phyloP scores from a whole-genome alignment of 2,113 vertebrate genomes.

The Syngnathus floridae region DNA sequence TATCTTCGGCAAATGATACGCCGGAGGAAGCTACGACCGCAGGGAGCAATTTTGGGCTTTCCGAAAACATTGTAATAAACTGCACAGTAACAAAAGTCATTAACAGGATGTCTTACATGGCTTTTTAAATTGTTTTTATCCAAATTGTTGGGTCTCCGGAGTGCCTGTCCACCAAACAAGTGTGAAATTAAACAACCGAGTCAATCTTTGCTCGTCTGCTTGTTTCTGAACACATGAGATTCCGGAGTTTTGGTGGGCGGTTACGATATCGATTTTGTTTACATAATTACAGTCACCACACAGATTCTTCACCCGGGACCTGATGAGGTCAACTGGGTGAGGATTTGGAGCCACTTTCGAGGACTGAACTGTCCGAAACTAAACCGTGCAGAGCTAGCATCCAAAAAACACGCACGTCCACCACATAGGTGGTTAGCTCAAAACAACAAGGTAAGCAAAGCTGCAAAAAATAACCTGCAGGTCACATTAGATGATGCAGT shows the following conservation, averaged over 20 bases:
- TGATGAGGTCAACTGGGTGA: background rate
- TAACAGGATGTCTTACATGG: background rate
- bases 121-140: background rate
- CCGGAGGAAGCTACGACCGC: background rate
- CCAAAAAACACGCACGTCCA: background rate
- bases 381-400: background rate
- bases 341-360: background rate
- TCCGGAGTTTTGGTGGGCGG: background rate
- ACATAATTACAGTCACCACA: background rate
- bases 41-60: background rate
- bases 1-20: background rate
- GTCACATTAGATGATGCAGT: background rate
- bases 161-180: background rate
- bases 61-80: background rate
- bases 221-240: background rate
- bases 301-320: background rate
- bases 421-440: background rate
- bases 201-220: background rate
- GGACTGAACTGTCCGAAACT: background rate
- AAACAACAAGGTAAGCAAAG: background rate
- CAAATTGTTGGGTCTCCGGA: background rate
- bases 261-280: background rate
- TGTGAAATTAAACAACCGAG: background rate
- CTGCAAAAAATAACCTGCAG: background rate
- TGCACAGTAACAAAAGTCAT: background rate